Base-by-base conservation (phyloP, 2,797 vertebrate species). In the Carapus acus region DNA sequence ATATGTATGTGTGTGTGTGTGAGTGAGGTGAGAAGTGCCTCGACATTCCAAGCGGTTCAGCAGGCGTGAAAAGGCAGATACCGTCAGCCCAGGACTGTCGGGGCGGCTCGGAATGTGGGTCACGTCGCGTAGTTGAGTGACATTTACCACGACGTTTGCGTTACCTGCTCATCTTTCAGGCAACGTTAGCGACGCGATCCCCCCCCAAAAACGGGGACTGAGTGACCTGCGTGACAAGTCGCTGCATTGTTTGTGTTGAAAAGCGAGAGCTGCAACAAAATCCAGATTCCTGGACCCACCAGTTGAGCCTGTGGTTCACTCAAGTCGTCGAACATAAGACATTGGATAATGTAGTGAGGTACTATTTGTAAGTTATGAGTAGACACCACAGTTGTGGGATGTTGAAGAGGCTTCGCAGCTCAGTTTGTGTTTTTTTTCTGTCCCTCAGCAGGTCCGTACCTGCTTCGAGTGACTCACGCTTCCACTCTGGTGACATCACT, bases 51-150 rank as follows among this genome's bases (percentile, higher is more conserved):
- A 15, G 14, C 45, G 34, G 58, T 55, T 15, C 58, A 43, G 49
- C 72, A 62, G 66, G 74, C 61, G 53, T 66, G 69, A 76, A 67
- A 58, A 56, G 62, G 59, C 66, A 58, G 56, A 71, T 71, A 40
- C 42, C 7, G 14, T 67, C 45, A 57, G 57, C 72, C 67, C 52
- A 52, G 68, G 50, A 47, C 49, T 58, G 56, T 41, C 54, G 3
- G 0, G 29, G 54, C 49, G 43, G 49, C n/a, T 2, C 2, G 48
- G 61, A 74, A 66, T 68, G 57, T 37, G 15, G 18, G 31, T 55
- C 58, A 1, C 39, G 45, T 60, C 19, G 19, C 57, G 56, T 9
- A 36, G 22, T 47, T 60, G 18, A 38, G 19, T 61, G 17, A 9
- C 9, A 12, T 31, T 54, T 52, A 12, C 38, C 13, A 43, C 65